Base-by-base conservation (phyloP, 2,113 vertebrate species). In the Rhea pennata region DNA sequence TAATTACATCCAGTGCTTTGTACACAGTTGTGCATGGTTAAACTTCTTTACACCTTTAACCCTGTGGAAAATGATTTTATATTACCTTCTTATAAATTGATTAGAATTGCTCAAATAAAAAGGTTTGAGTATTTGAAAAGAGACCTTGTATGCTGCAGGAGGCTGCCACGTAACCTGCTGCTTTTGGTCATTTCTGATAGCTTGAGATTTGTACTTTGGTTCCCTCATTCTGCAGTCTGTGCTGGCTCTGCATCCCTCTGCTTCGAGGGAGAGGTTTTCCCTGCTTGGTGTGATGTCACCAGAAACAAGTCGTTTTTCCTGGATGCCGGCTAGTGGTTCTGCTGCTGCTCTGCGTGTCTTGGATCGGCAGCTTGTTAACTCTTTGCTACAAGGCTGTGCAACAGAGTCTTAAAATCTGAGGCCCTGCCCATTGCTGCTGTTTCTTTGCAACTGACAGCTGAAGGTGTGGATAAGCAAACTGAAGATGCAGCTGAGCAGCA, bases 261-360 rank as follows among this genome's bases (percentile, higher is more conserved):
- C 62, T 59, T 44, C 81, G 29, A 46, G 50, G 66, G n/a, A 24
- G 23, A 83, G 64, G 39, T 5, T 89, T 70, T 81, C 88, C 71
- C 84, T 91, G 40, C 78, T 50, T 66, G 24, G 3, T 85, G 84
- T 95, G 67, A 59, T 85, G 87, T 95, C 92, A 90, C 91, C 95
- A 96, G 96, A 95, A 96, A 85, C 44, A 87, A 91, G 15, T 61
- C 0, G 48, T 91, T 87, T 87, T 95, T 87, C 81, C 92, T 15
- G 4, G 61, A 24, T 27, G 9, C 24, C 26, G 73, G 74, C 77
- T 94, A 89, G 85, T 91, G 91, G 84, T 87, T 89, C 58, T 89
- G 74, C 73, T 87, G 92, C 91, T 64, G 42, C 82, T 84, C 75
- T 92, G 31, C 40, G 77, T 5, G 3, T 75, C 86, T 76, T n/a